A percentile compares a stretch with the other conserved stretches of the same genome.
These are phyloP conservation scores for Coregonus sp. DNA, from an alignment of 2,797 vertebrate species.

Conservation along the genomic window DNA sequence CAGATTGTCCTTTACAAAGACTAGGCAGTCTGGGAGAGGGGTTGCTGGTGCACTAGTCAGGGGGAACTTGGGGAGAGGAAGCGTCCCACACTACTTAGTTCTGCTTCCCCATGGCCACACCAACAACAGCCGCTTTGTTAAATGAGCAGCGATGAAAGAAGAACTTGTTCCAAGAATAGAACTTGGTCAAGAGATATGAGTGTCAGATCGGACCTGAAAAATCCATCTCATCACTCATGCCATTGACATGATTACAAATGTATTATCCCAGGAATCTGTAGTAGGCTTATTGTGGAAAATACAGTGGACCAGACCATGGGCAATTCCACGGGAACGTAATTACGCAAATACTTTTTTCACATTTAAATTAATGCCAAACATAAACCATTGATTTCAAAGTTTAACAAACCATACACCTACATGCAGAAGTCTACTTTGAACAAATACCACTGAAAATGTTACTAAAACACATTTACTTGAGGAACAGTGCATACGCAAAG, in stretches of 20 bases:
- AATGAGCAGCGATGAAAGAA: not conserved
- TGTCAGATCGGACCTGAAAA: not conserved
- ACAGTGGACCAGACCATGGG: not conserved
- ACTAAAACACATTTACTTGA: too few species aligned
- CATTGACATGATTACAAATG: not conserved
- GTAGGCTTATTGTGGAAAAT: not conserved
- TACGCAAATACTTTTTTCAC: too few species aligned
- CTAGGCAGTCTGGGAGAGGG: constrained; percentile 19
- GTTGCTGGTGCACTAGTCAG: not conserved
- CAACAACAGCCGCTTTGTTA: constrained; percentile 24
- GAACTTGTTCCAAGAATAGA: not conserved
- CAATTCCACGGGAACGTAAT: too few species aligned
- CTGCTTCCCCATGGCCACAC: constrained; percentile 8
- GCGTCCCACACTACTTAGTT: not conserved
- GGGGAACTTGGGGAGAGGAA: not conserved
- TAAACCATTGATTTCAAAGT: too few species aligned
- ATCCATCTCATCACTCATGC: not conserved
- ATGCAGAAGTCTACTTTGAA: too few species aligned
- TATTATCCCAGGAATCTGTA: not conserved
- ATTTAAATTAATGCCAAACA: too few species aligned
- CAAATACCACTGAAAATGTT: too few species aligned
- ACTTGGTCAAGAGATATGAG: not conserved
- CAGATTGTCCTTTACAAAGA: constrained; percentile 20
- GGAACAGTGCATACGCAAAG: too few species aligned
- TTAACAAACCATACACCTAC: too few species aligned